Base-by-base conservation (phyloP, 2,113 vertebrate species). In the Nibea coibor region DNA sequence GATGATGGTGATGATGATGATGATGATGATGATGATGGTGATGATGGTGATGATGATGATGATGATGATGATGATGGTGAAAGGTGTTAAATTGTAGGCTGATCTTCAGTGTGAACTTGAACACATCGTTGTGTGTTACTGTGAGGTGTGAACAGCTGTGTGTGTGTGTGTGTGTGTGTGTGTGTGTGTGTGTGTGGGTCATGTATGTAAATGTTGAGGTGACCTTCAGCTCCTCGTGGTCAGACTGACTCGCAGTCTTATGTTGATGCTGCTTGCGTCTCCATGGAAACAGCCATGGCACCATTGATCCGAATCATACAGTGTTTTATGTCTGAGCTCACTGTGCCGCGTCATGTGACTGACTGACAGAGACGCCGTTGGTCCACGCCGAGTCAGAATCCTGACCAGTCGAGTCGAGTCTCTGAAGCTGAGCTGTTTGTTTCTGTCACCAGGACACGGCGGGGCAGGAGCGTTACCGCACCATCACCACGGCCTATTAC, bases 401-500 rank as follows among this genome's bases (percentile, higher is more conserved):
- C 8, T 8, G 6, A 35, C 35, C 35, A 31, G 28, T 31, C 7
- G 31, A 35, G 35, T 39, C 7, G 35, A 39, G 35, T 39, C 35
- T 39, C 8, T 2, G 2, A 39, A 39, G 35, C 35, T 39, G 35
- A 39, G 35, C 54, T 56, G 14, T 28, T 28, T 79, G 16, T 72
- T 28, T 59, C 1, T 65, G 59, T 43, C 26, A 84, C 12, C 85
- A 99, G 98, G 98, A 99, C 89, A 99, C 98, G 12, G 98, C 98
- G 17, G 98, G 98, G n/a, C 98, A 99, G 92, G 98, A 99, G 90
- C 94, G 98, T 17, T 99, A 99, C 90, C 95, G 98, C 84, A 99
- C 98, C 75, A 99, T 99, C 90, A 99, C 98, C 67, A 99, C 98
- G 10, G 98, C 98, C 28, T 99, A 99, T 90, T 99, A 99, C 85